Evolutionary conservation across 2,113 vertebrate species (phyloP), one percentile per base, ranked within the genome.

Genomic region (Dissostichus mawsoni): DNA sequence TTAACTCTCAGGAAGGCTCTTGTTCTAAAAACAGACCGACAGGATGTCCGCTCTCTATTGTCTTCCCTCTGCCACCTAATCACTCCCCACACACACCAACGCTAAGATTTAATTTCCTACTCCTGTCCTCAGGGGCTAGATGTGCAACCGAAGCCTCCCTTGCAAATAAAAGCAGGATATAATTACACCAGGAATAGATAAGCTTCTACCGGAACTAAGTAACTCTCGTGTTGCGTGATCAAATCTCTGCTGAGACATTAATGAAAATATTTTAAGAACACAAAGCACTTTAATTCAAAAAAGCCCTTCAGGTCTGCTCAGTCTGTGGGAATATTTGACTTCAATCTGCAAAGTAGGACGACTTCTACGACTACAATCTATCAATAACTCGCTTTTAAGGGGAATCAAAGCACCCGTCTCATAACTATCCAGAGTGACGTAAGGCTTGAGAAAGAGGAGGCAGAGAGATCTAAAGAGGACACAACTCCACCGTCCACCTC

Each of bases 1-100:
- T 74, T 66, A 65, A 58, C 62, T 52, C 71, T 69, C 82, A 85
- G 90, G 90, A 90, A 92, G 78, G 20, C 52, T 78, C 58, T 69
- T 18, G 79, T 25, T 81, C 90, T 92, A 92, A 88, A 92, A 93
- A 77, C 66, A 90, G 82, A 77, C 68, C 47, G 80, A 11, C 84
- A 89, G 93, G 92, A 93, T 73, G 55, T 94, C 92, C 78, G 83
- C 69, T 66, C 70, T 83, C 81, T 73, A 87, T 93, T 92, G 90
- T 94, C 67, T 76, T 83, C 59, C 33, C 70, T 75, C 70, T 66
- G 69, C 75, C 78, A 89, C 77, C 66, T 84, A 76, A 86, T 90
- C 76, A 76, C 75, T 73, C 68, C 66, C 11, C 73, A 68, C 81
- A 68, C 81, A 85, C 69, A 83, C 20, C 66, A 68, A 80, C 82